Conservation (phyloP, 2,888 invertebrate genomes). For the Epinotia demarniana region DNA sequence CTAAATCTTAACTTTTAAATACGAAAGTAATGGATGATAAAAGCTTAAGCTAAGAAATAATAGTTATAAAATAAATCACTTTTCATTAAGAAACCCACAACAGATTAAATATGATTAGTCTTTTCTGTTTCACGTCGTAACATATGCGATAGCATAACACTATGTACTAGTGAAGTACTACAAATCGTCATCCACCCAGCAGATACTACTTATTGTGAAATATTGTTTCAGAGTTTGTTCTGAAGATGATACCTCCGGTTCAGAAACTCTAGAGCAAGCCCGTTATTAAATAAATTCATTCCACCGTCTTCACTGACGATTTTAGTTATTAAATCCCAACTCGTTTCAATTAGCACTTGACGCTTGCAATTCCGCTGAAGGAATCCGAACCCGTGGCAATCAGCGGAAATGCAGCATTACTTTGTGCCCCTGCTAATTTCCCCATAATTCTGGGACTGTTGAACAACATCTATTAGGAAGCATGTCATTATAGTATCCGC, state of each 20-base stretch:
- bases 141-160: neutral
- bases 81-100: neutral
- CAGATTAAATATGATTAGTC: neutral
- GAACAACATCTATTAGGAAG: neutral
- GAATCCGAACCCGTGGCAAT: constrained; percentile 28
- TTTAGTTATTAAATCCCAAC: constrained; percentile 6
- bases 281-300: constrained; percentile 3
- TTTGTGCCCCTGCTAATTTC: constrained; percentile 8
- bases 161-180: neutral
- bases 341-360: constrained; percentile 28
- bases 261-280: neutral
- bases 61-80: neutral
- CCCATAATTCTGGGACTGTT: neutral
- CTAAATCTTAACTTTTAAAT: constrained; percentile 27
- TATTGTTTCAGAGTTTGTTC: neutral
- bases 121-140: neutral
- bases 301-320: neutral
- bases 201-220: neutral
- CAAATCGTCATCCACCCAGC: too few relatives aligned
- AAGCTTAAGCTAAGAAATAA: neutral
- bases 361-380: constrained; percentile 22
- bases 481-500: too few relatives aligned
- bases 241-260: neutral
- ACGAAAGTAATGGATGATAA: neutral
- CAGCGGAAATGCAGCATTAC: constrained; percentile 36